Base-by-base conservation (phyloP, 2,113 vertebrate genomes). In the Pelobates fuscus region DNA sequence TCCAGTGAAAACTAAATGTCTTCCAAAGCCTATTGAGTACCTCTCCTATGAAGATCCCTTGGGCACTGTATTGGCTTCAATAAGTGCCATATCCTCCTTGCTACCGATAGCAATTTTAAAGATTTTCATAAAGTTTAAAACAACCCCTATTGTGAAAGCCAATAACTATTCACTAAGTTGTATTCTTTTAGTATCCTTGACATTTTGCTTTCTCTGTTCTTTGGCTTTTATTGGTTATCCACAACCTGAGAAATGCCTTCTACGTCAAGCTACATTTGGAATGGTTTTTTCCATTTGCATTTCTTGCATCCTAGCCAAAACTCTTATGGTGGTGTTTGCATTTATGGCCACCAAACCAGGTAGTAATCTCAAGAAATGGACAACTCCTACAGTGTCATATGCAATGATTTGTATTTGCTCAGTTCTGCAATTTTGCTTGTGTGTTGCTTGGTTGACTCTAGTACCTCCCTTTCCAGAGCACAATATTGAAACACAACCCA, bases 291-390 rank as follows among this genome's bases (percentile, higher is more conserved):
- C 21, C 8, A 18, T 69, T 21, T 69, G 67, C n/a, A 11, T 69
- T 7, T 69, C 67, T 18, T 69, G 49, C 20, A 57, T 69, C 20
- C 55, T 69, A 25, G 67, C 67, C 8, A 69, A 69, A 32, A 69
- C 67, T 23, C 15, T 69, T n/a, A n/a, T n/a, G n/a, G n/a, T n/a
- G n/a, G n/a, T n/a, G n/a, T n/a, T n/a, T n/a, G n/a, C n/a, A n/a
- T n/a, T n/a, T n/a, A n/a, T n/a, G n/a, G n/a, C n/a, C n/a, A n/a
- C n/a, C n/a, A n/a, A n/a, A n/a, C n/a, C 8, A 21, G 21, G 26
- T n/a, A 57, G 67, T 15, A 23, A 24, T 21, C 37, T 59, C 15
- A 58, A 59, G 18, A 70, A 59, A 24, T 70, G 54, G 67, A 70
- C 54, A 11, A 59, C 17, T 37, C 7, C 27, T 26, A 5, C 8